Evolutionary conservation across 2,797 vertebrate genomes (phyloP), one percentile per base, ranked within the genome.

Genomic region (Cephalopachus bancanus): DNA sequence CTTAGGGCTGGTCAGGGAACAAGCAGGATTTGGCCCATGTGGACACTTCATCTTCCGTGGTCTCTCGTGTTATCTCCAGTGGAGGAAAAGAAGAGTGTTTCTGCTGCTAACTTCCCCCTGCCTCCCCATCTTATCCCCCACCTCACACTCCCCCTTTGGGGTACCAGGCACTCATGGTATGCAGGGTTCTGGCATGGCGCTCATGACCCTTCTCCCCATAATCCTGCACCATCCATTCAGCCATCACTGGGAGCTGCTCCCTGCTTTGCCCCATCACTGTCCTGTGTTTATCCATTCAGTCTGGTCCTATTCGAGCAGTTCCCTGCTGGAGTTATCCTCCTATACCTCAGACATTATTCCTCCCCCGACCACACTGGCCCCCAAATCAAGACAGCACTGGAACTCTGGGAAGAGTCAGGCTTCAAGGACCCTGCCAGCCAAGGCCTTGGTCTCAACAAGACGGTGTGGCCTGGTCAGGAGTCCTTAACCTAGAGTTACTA

Each of bases 361-460:
- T 62, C 65, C 33, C 30, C 37, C 16, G 5, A 44, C 20, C 19
- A 14, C 12, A 4, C 33, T 20, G 22, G 30, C 17, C 5, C 53
- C 33, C 28, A 49, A 72, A 44, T 75, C 14, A 37, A 69, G 53
- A 33, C 6, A 30, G 59, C 0, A 1, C 53, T 8, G 20, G 37
- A 76, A 22, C 20, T 57, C 0, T 0, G 28, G 55, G 49, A n/a
- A 69, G 19, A 10, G 11, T 9, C 1, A 5, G 65, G 30, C 9
- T 53, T 64, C 72, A 60, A 55, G 59, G 81, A 57, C n/a, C 7
- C 33, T 51, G 55, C 6, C 49, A 15, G 5, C 74, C 62, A 83
- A 49, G 30, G 24, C 22, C n/a, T 10, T 22, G 28, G 78, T 22
- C 51, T 9, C 10, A 67, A 11, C 10, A 67, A 33, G 51, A 83